These are phyloP conservation scores for Deilephila porcellus DNA, from an alignment of 2,888 invertebrate genomes.

Conservation along the genomic window DNA sequence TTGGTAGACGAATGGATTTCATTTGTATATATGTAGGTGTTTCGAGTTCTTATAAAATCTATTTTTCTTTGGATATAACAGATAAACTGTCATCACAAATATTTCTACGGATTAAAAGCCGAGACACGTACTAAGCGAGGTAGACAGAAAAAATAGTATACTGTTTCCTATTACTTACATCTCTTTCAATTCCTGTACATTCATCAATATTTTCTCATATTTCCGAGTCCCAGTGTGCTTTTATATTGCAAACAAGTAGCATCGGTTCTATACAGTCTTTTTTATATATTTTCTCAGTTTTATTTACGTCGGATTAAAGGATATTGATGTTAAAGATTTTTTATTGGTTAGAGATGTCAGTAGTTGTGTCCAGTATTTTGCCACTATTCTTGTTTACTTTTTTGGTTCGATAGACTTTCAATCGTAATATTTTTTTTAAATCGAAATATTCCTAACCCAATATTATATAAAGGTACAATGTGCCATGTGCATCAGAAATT, in stretches of 20 bases:
- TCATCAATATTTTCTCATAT: constrained; percentile 9
- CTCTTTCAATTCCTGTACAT: neutral
- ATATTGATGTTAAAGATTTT: neutral
- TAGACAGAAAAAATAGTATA: constrained; percentile 11
- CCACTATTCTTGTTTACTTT: too few species aligned
- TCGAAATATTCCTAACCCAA: too few species aligned
- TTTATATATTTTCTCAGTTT: neutral
- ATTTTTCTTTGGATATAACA: neutral
- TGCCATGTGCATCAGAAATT: too few species aligned
- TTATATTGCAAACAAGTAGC: neutral
- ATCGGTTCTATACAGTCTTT: neutral
- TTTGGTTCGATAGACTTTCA: too few species aligned
- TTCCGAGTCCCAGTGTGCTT: constrained; percentile 1
- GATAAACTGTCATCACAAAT: neutral
- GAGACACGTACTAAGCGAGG: neutral
- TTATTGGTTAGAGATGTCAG: neutral
- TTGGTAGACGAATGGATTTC: too few species aligned
- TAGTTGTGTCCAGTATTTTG: too few species aligned
- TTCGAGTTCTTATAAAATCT: too few species aligned
- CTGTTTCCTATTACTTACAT: constrained; percentile 1
- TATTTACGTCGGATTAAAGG: neutral
- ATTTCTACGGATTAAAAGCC: neutral
- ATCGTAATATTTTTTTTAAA: too few species aligned
- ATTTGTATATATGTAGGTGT: too few species aligned
- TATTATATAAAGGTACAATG: too few species aligned